Evolutionary conservation across 1,140 invertebrate genomes (phyloP).

Genomic region (Apis dorsata): DNA sequence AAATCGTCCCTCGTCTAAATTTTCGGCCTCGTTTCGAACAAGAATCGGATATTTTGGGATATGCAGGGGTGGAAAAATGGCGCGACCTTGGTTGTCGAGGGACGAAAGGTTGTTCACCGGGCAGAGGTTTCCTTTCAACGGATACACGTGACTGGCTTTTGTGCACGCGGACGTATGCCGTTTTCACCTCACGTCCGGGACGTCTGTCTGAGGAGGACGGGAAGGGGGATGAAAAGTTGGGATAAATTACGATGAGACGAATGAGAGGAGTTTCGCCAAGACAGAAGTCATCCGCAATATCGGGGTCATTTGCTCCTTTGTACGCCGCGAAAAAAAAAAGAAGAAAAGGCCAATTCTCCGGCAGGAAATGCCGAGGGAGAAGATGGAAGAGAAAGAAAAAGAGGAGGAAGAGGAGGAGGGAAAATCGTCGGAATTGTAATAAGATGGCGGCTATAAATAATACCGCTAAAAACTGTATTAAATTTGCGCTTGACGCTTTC

Average conservation of each 20-base stretch:
- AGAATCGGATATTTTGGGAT: background rate
- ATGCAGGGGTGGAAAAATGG: constrained; percentile 9
- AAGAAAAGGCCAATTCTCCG: background rate
- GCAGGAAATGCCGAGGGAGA: background rate
- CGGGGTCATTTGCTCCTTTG: background rate
- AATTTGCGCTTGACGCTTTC: background rate
- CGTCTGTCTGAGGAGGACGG: constrained; percentile 56
- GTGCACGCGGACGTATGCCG: constrained; percentile 44
- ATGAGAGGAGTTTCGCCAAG: constrained; percentile 36
- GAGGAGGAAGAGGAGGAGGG: too few relatives aligned
- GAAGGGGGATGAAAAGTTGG: constrained; percentile 54
- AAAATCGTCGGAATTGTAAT: background rate
- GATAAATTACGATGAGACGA: constrained; percentile 61
- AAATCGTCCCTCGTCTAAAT: background rate
- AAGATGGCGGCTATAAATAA: constrained; percentile 29
- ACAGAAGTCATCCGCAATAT: constrained; percentile 34
- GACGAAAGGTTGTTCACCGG: constrained; percentile 59
- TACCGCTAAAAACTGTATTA: constrained; percentile 15
- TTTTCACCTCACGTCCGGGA: constrained; percentile 59
- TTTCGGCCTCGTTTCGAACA: constrained; percentile 29
- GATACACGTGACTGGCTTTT: constrained; percentile 43
- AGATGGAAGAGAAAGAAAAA: too few relatives aligned
- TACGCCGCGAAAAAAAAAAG: too few relatives aligned
- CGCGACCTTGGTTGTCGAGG: constrained; percentile 48
- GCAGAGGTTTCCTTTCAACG: constrained; percentile 53